A percentile compares a stretch with the other conserved stretches of the same genome.
Conservation (phyloP, 2,888 invertebrate species). For the Dinocampus coccinellae region DNA sequence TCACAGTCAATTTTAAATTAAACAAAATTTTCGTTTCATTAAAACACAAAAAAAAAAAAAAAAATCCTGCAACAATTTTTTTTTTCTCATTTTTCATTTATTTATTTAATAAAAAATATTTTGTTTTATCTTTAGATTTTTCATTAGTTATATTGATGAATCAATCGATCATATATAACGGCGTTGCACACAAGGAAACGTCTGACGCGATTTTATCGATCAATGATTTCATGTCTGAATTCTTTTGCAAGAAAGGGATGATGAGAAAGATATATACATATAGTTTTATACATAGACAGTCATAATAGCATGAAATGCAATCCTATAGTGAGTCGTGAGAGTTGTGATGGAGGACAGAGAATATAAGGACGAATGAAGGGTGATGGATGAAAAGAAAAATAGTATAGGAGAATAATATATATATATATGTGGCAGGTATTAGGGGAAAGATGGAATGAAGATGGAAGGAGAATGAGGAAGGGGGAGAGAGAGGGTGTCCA, state of each 20-base stretch:
- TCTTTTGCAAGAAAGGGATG: constrained; percentile 30
- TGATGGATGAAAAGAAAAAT: constrained; percentile 35
- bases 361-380: constrained; percentile 23
- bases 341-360: constrained; percentile 29
- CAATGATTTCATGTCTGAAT: constrained; percentile 35
- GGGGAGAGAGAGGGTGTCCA: constrained; percentile 8
- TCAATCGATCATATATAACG: constrained; percentile 31
- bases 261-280: constrained; percentile 11
- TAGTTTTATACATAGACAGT: constrained; percentile 34
- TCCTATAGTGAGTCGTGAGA: constrained; percentile 58
- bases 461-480: too few relatives aligned
- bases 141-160: constrained; percentile 3
- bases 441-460: constrained; percentile 22
- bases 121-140: constrained; percentile 7
- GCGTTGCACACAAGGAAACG: constrained; percentile 24
- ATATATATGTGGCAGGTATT: neutral
- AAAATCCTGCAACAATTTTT: constrained; percentile 9
- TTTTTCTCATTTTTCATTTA: neutral
- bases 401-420: constrained; percentile 9
- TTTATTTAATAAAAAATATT: too few relatives aligned
- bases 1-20: neutral
- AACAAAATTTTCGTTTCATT: neutral
- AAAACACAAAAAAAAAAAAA: too few relatives aligned
- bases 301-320: constrained; percentile 61
- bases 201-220: constrained; percentile 51